Evolutionary conservation across 2,888 invertebrate species (phyloP), one percentile per base, ranked within the genome.

Genomic region (Polia nebulosa): DNA sequence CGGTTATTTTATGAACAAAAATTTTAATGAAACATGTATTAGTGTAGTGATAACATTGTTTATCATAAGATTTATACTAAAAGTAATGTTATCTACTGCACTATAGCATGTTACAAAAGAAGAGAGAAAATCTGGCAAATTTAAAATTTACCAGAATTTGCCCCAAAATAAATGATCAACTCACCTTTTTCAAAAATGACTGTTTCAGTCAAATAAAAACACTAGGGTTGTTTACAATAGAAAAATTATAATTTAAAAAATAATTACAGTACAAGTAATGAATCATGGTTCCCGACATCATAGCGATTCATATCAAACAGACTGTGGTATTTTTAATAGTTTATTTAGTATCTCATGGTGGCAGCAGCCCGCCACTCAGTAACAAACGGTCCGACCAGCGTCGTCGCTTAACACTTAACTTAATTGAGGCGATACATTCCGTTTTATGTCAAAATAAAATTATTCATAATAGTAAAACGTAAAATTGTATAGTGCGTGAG

Each of bases 181-280:
- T 90, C 84, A 91, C 91, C 91, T 76, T 41, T 58, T 5, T 4
- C 3, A 45, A 45, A 17, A 8, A 61, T 68, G 65, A 72, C 76
- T 83, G 62, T 63, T 63, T 59, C 76, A 78, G 78, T 68, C 83
- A 76, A 76, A 72, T 74, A 80, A 89, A 90, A 93, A 92, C 89
- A 88, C 89, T 88, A 86, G 85, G 78, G 61, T 80, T 62, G 83
- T 87, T 87, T 94, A 93, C 89, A 95, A 94, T 95, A 95, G 92
- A 95, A 95, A 95, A 95, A 95, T 94, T 95, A 95, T 95, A 95
- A 95, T 95, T 95, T 95, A 95, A 95, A 83, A 94, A 95, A 93
- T 94, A 95, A 95, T 95, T 95, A 95, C 94, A 94, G 89, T 94
- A 93, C 90, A 93, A 92, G 89, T 92, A 92, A 94, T 91, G 90